phyloP scores from a whole-genome alignment of 1,140 invertebrate genomes.

The Pissodes strobi region DNA sequence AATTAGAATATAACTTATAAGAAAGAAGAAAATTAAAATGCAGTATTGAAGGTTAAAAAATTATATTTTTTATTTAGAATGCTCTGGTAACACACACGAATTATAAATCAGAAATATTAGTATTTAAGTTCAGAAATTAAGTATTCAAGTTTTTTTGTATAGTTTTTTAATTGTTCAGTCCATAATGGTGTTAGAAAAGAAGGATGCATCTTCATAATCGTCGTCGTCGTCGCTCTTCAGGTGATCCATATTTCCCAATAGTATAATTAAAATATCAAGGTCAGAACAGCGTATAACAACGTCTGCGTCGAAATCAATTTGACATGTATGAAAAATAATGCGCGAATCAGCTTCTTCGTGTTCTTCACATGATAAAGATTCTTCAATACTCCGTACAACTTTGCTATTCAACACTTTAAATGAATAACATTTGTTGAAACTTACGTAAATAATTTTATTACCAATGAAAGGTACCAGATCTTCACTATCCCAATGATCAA shows the following conservation, averaged over 20 bases:
- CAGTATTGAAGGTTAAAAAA: too few relatives aligned
- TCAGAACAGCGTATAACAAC: too few relatives aligned
- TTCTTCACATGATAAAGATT: slow-evolving; percentile 32
- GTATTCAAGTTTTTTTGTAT: too few relatives aligned
- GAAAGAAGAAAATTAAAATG: too few relatives aligned
- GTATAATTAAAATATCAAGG: too few relatives aligned
- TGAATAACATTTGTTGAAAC: slow-evolving; percentile 37
- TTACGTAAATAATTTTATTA: slow-evolving; percentile 43
- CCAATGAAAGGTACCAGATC: background rate
- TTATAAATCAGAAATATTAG: slow-evolving; percentile 9
- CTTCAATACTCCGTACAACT: slow-evolving; percentile 6
- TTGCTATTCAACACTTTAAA: slow-evolving; percentile 22
- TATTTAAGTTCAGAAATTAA: background rate
- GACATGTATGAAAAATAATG: too few relatives aligned
- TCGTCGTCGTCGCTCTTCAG: slow-evolving; percentile 16
- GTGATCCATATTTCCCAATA: too few relatives aligned
- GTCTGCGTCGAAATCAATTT: too few relatives aligned
- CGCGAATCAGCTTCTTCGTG: slow-evolving; percentile 48
- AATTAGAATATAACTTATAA: too few relatives aligned
- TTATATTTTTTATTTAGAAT: slow-evolving; percentile 22
- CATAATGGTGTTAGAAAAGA: slow-evolving; percentile 21
- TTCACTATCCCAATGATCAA: slow-evolving; percentile 30
- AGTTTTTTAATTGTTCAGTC: slow-evolving; percentile 4
- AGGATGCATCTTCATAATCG: slow-evolving; percentile 20
- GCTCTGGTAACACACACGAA: background rate